Percentiles rank a stretch among this genome's conserved stretches.
Evolutionary conservation across 2,797 vertebrate species (phyloP).

Genomic region (Siniperca undulata): DNA sequence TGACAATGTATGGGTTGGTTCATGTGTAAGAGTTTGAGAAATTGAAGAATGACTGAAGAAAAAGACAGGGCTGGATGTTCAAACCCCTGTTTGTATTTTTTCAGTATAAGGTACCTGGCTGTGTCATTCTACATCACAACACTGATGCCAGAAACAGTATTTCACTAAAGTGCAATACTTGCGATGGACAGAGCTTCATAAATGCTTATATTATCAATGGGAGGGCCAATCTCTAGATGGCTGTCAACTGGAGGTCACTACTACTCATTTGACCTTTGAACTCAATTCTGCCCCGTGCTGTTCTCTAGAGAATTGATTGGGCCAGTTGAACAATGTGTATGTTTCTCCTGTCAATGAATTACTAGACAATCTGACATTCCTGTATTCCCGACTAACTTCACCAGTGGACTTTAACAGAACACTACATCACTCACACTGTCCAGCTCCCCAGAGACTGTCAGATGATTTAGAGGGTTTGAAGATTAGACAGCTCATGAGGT

Average conservation of each 20-base stretch:
- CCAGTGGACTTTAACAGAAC: slow-evolving; percentile 64
- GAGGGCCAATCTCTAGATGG: slow-evolving; percentile 58
- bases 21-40: not conserved
- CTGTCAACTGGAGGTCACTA: slow-evolving; percentile 66
- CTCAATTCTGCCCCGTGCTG: slow-evolving; percentile 39
- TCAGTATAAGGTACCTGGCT: not conserved
- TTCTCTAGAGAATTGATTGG: slow-evolving; percentile 42
- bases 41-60: not conserved
- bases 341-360: slow-evolving; percentile 64
- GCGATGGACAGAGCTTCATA: slow-evolving; percentile 22
- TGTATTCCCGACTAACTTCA: slow-evolving; percentile 60
- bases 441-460: slow-evolving; percentile 31
- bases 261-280: slow-evolving; percentile 71
- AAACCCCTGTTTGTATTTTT: not conserved
- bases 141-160: slow-evolving; percentile 10
- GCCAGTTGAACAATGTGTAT: slow-evolving; percentile 33
- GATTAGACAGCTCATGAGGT: slow-evolving; percentile 27
- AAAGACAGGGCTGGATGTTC: not conserved
- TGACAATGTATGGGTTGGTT: not conserved
- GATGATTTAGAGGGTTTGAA: slow-evolving; percentile 38
- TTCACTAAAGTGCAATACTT: slow-evolving; percentile 19
- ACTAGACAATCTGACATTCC: slow-evolving; percentile 46
- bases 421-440: slow-evolving; percentile 58
- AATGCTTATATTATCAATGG: slow-evolving; percentile 46
- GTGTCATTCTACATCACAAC: not conserved